A percentile compares a stretch with the other conserved stretches of the same genome.
phyloP scores from a whole-genome alignment of 2,797 vertebrate species.

The Clarias pachynema region DNA sequence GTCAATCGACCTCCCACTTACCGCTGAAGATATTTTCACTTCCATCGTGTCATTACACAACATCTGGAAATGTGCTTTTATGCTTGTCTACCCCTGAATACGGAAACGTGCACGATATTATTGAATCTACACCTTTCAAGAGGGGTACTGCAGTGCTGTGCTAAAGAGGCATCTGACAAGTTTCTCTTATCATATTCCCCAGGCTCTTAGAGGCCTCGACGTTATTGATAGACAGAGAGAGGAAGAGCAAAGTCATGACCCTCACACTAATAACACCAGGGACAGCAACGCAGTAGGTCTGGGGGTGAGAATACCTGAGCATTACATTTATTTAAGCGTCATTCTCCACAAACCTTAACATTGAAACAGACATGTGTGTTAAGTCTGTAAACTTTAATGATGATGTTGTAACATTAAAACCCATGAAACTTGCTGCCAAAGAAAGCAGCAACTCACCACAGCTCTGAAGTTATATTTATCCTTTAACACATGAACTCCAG shows the following conservation, averaged over 20 bases:
- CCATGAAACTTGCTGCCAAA: constrained; percentile 20
- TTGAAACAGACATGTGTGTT: neutral
- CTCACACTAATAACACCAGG: neutral
- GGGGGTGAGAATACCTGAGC: neutral
- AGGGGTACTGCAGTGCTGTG: constrained; percentile 28
- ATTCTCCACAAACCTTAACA: neutral
- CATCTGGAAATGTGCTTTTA: constrained; percentile 38
- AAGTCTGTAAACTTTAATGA: constrained; percentile 44
- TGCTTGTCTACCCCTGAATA: neutral
- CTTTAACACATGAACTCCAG: constrained; percentile 31
- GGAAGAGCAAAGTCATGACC: constrained; percentile 18
- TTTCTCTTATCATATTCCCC: constrained; percentile 50
- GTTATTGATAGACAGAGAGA: constrained; percentile 34
- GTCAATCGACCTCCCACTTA: constrained; percentile 21
- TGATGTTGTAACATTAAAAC: constrained; percentile 44
- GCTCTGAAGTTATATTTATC: constrained; percentile 40
- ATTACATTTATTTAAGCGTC: neutral
- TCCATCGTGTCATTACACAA: constrained; percentile 20
- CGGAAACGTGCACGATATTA: neutral
- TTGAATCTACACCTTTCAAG: constrained; percentile 2
- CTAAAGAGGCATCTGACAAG: constrained; percentile 41
- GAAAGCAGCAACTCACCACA: constrained; percentile 11
- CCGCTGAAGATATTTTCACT: constrained; percentile 12
- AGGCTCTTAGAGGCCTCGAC: constrained; percentile 37
- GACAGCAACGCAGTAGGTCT: neutral